Evolutionary conservation across 2,113 vertebrate genomes (phyloP), one percentile per base, ranked within the genome.

Genomic region (Okapia johnstoni): DNA sequence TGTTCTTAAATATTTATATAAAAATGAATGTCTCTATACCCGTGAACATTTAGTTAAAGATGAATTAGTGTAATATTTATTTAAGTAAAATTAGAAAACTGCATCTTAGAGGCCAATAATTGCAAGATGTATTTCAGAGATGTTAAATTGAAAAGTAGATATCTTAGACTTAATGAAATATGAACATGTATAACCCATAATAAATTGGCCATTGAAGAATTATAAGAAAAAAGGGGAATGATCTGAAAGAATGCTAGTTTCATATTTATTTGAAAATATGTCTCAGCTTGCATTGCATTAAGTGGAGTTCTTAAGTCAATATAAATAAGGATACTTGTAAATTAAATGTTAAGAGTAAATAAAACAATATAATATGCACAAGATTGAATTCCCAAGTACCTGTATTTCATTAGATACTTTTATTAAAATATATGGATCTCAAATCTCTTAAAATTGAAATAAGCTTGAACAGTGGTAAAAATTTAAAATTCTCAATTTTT

Each of bases 31-130:
- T 48, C 33, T 46, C 40, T 94, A 66, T 48, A 90, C 26, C 28
- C 4, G 16, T 50, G 16, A 95, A 88, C 25, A 76, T 94, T 85
- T 93, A 86, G 43, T 79, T 88, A 90, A 93, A 93, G 15, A 66
- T 92, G 70, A 90, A 85, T 96, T 96, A 92, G 70, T 97, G 50
- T 97, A 97, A 66, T 91, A 88, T 91, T 95, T 90, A 94, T 81
- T 96, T 50, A 88, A 83, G 77, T 10, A 90, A 90, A 96, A 55
- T 80, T 93, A 70, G 61, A 90, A 94, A 12, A 90, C 46, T 94
- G 25, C 5, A 84, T 60, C n/a, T 70, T 40, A 94, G 28, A 73
- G 85, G 66, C 40, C 25, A 90, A 79, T 25, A 81, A 50, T 76
- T 58, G 26, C n/a, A 96, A 93, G 66, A 91, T 48, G 85, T 19